Percentiles rank a stretch among this genome's conserved stretches.
Evolutionary conservation across 2,888 invertebrate genomes (phyloP).

Genomic region (Miltochrista miniata): DNA sequence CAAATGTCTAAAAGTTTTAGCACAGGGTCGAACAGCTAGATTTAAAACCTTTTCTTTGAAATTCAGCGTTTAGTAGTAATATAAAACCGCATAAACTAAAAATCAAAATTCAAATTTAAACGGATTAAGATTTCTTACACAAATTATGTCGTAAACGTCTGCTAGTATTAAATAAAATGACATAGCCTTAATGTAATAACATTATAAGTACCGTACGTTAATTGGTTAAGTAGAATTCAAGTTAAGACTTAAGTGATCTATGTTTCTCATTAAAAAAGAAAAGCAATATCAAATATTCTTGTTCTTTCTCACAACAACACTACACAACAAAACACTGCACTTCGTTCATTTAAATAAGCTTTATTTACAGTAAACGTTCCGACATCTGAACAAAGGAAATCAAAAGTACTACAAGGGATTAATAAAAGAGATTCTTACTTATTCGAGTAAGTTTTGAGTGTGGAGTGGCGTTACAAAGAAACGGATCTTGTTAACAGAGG

Average conservation of each 20-base stretch:
- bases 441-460: slow-evolving; percentile 41
- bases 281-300: background rate
- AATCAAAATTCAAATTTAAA: too few relatives aligned
- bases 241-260: too few relatives aligned
- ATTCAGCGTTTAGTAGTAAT: too few relatives aligned
- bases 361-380: background rate
- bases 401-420: slow-evolving; percentile 28
- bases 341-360: background rate
- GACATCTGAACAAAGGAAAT: slow-evolving; percentile 23
- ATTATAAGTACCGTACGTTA: too few relatives aligned
- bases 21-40: slow-evolving; percentile 13
- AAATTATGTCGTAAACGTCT: too few relatives aligned
- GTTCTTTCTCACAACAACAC: too few relatives aligned
- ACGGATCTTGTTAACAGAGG: slow-evolving; percentile 33
- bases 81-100: too few relatives aligned
- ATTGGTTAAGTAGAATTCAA: too few relatives aligned
- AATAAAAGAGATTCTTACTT: slow-evolving; percentile 27
- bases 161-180: background rate
- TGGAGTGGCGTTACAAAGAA: slow-evolving; percentile 54
- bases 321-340: background rate
- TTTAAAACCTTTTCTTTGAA: slow-evolving; percentile 11
- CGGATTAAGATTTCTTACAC: too few relatives aligned
- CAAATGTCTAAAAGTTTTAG: slow-evolving; percentile 29
- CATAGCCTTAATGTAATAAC: background rate
- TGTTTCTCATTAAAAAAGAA: background rate